A percentile compares a stretch with the other conserved stretches of the same genome.
Conservation (phyloP, 2,113 vertebrate genomes). For the Cavia aperea region DNA sequence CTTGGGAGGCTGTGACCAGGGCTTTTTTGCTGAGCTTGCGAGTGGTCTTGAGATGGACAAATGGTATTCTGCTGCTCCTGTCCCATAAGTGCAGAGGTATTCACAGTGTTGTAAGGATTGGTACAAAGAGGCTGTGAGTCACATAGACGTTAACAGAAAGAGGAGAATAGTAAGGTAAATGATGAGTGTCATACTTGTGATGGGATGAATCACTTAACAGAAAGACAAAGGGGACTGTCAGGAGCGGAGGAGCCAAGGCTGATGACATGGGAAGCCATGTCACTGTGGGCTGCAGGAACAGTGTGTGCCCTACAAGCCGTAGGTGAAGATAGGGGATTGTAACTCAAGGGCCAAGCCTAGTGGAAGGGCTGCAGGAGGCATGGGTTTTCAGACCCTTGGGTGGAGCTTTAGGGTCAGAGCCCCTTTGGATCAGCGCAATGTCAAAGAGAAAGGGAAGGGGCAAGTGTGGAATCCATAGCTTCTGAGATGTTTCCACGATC, state of each 20-base stretch:
- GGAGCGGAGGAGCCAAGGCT: background rate
- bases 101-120: background rate
- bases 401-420: background rate
- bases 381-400: accelerated
- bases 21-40: background rate
- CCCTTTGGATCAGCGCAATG: accelerated
- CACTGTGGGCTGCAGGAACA: background rate
- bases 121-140: background rate
- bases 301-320: accelerated
- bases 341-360: background rate
- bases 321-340: background rate
- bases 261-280: accelerated
- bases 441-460: background rate
- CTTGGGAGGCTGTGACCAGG: accelerated
- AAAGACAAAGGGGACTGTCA: background rate
- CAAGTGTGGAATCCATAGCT: accelerated
- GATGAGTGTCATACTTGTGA: background rate
- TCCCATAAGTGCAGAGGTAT: background rate
- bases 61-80: background rate
- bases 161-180: background rate
- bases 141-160: background rate
- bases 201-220: background rate
- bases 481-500: accelerated
- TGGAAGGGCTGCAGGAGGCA: background rate
- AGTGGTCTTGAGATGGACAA: background rate